Conservation (phyloP, 2,113 vertebrate species). For the Motacilla alba region DNA sequence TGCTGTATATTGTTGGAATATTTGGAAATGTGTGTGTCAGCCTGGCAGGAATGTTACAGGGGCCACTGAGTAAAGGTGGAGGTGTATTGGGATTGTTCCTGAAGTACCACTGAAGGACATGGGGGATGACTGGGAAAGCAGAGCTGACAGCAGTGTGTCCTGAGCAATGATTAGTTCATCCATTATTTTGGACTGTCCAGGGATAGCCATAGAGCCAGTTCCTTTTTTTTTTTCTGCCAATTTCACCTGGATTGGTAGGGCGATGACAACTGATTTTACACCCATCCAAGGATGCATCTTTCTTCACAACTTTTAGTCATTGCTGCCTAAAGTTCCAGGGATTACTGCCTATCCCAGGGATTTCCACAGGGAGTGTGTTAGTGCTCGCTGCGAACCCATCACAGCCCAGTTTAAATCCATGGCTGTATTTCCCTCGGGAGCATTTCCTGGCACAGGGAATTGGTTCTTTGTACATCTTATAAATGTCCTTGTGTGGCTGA, state of each 20-base stretch:
- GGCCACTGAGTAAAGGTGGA: background rate
- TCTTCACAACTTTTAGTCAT: background rate
- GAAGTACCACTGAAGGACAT: background rate
- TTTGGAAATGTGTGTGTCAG: background rate
- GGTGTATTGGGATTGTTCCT: background rate
- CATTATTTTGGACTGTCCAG: background rate
- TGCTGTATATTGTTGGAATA: background rate
- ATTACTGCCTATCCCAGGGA: background rate
- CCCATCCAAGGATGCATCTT: rapidly evolving
- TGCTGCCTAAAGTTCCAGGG: background rate
- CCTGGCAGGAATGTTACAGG: background rate
- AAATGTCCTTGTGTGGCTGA: background rate
- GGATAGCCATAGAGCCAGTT: background rate
- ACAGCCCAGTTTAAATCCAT: background rate
- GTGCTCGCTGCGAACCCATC: background rate
- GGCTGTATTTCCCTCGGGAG: background rate
- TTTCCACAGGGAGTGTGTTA: background rate
- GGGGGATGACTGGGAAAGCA: background rate
- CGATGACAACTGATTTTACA: background rate
- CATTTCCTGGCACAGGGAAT: background rate
- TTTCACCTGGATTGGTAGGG: background rate
- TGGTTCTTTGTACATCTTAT: background rate
- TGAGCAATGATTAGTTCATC: background rate
- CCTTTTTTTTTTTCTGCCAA: background rate
- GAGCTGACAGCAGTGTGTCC: background rate